Conservation (phyloP, 35 echinoderm and acorn worm genomes). For the Hemicentrotus pulcherrimus region DNA sequence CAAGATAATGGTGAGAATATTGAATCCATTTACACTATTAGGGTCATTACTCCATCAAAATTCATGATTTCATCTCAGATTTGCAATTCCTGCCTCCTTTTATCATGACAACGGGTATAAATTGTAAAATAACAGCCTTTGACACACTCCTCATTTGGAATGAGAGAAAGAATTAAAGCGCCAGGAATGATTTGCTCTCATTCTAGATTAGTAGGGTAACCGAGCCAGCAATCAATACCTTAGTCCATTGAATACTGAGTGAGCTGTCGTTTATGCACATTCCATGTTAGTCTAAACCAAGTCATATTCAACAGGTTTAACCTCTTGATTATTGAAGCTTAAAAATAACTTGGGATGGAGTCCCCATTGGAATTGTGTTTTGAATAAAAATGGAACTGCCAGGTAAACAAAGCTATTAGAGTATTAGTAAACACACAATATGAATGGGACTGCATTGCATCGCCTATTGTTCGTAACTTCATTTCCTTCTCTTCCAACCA, state of each 20-base stretch:
- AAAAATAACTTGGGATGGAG: neutral
- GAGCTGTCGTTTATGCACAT: too few relatives aligned
- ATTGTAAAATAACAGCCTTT: too few relatives aligned
- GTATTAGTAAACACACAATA: neutral
- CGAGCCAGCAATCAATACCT: neutral
- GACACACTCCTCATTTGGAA: too few relatives aligned
- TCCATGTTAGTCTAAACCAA: too few relatives aligned
- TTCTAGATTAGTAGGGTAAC: neutral
- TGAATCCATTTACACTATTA: too few relatives aligned
- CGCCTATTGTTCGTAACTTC: neutral
- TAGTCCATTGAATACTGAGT: neutral
- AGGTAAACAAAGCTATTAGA: neutral
- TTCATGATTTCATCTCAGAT: too few relatives aligned
- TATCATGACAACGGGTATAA: too few relatives aligned
- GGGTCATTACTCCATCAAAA: too few relatives aligned
- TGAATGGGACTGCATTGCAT: neutral
- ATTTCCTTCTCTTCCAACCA: neutral
- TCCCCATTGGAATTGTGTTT: neutral
- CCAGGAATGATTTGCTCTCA: neutral
- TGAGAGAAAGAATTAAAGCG: too few relatives aligned
- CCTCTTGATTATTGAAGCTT: neutral
- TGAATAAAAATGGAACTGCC: neutral
- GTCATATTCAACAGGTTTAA: too few relatives aligned
- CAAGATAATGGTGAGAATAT: too few relatives aligned
- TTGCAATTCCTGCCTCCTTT: too few relatives aligned